phyloP scores from a whole-genome alignment of 2,113 vertebrate genomes.

The Paraplagusia blochii region DNA sequence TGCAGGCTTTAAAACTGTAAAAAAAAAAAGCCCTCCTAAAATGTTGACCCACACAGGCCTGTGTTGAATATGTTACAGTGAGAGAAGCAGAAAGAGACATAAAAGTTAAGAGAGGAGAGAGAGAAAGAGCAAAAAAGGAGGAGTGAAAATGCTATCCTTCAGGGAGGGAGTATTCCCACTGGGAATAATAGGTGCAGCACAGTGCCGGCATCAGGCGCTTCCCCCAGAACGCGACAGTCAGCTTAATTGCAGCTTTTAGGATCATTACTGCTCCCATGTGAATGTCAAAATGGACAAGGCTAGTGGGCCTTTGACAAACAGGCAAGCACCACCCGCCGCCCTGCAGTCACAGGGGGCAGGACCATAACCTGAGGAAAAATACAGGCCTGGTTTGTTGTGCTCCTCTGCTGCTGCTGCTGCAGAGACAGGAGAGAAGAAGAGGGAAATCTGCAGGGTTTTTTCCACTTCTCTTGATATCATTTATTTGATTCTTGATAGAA shows the following conservation, averaged over 20 bases:
- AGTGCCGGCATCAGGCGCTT: constrained; percentile 67
- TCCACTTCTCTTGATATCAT: neutral
- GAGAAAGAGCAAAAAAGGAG: constrained; percentile 4
- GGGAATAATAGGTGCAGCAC: constrained; percentile 71
- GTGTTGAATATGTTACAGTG: neutral
- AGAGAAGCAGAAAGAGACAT: constrained; percentile 15
- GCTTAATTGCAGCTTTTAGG: constrained; percentile 82
- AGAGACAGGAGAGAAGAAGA: neutral
- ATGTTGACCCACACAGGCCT: too few relatives aligned
- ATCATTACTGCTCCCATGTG: constrained; percentile 80
- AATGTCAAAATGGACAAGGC: constrained; percentile 78
- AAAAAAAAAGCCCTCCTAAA: too few relatives aligned
- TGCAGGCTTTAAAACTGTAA: too few relatives aligned
- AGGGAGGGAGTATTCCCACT: constrained; percentile 70
- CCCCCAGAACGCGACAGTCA: constrained; percentile 73
- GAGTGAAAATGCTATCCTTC: constrained; percentile 52
- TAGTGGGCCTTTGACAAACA: constrained; percentile 74
- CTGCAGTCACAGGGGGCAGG: constrained; percentile 60
- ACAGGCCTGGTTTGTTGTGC: constrained; percentile 61
- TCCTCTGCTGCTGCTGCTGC: constrained; percentile 6
- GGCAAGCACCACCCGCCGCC: constrained; percentile 62
- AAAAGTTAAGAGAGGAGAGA: constrained; percentile 31
- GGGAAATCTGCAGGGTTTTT: constrained; percentile 10
- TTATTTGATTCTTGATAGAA: neutral
- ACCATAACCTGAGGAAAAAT: constrained; percentile 46